Evolutionary conservation across 2,113 vertebrate species (phyloP), one percentile per base, ranked within the genome.

Genomic region (Gymnocephalus cernua): DNA sequence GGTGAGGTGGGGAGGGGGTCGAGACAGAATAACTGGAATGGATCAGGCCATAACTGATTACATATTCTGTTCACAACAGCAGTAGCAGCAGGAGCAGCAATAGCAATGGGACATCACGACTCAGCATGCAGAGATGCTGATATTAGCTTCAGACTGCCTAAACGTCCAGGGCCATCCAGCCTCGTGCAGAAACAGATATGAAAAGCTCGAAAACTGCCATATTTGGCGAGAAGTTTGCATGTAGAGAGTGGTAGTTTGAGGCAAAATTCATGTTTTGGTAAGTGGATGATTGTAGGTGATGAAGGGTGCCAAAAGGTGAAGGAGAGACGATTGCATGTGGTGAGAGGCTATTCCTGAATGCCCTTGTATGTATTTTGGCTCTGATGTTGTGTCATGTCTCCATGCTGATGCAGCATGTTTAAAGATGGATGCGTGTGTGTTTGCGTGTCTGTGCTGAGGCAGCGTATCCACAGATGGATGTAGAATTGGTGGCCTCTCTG

Each of bases 381-480:
- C 73, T 77, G 81, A 83, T 64, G 80, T 78, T 89, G 86, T 93
- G 88, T 91, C 88, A 91, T 83, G 88, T 88, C 86, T 89, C 85
- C 66, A 75, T 90, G 93, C 91, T 91, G 91, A 93, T 88, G 77
- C 88, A 91, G 92, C 91, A 47, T 47, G 72, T 90, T 88, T 89
- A 87, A 91, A 93, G 88, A 90, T 90, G 88, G 87, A 88, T 86
- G 63, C 74, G 77, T 57, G 6, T 58, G 64, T 66, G 65, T 57
- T 53, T 57, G 73, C 65, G 75, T 64, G 72, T 80, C 32, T n/a
- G 3, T 89, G 90, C 91, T 93, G 89, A 93, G 90, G 56, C 90
- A 88, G 91, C 90, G 44, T 70, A 90, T 89, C 80, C 86, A 89
- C 88, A 91, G 91, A 93, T 88, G 89, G 91, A 91, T 88, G 86